Evolutionary conservation across 1,140 invertebrate species (phyloP).

Genomic region (Nebria ingens): DNA sequence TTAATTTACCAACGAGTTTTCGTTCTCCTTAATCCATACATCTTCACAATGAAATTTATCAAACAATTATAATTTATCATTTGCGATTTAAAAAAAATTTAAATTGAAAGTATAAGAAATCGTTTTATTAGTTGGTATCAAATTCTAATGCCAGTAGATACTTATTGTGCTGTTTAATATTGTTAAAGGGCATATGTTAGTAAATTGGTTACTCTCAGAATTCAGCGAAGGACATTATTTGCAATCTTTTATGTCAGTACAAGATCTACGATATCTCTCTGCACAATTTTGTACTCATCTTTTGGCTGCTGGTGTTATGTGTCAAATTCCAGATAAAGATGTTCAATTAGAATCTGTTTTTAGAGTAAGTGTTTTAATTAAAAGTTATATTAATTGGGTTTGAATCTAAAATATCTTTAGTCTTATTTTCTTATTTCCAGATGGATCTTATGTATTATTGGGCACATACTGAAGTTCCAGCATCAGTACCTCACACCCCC

Average conservation of each 20-base stretch:
- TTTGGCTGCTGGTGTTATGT: slow-evolving; percentile 75
- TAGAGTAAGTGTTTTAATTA: slow-evolving; percentile 48
- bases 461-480: slow-evolving; percentile 63
- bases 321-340: slow-evolving; percentile 62
- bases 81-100: not conserved
- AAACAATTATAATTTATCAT: not conserved
- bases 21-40: too few relatives aligned
- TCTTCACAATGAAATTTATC: too few relatives aligned
- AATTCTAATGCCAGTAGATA: too few relatives aligned
- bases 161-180: too few relatives aligned
- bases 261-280: slow-evolving; percentile 63
- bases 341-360: slow-evolving; percentile 54
- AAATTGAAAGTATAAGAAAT: not conserved
- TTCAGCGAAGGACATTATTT: slow-evolving; percentile 59
- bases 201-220: slow-evolving; percentile 79
- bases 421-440: slow-evolving; percentile 42
- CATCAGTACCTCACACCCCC: slow-evolving; percentile 56
- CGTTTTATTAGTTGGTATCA: too few relatives aligned
- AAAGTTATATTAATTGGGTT: slow-evolving; percentile 12
- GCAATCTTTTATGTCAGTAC: slow-evolving; percentile 46
- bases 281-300: slow-evolving; percentile 79
- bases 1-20: too few relatives aligned
- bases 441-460: slow-evolving; percentile 82
- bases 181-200: slow-evolving; percentile 73
- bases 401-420: slow-evolving; percentile 13